These are phyloP conservation scores for Cariama cristata DNA, from an alignment of 2,113 vertebrate species.

Conservation along the genomic window DNA sequence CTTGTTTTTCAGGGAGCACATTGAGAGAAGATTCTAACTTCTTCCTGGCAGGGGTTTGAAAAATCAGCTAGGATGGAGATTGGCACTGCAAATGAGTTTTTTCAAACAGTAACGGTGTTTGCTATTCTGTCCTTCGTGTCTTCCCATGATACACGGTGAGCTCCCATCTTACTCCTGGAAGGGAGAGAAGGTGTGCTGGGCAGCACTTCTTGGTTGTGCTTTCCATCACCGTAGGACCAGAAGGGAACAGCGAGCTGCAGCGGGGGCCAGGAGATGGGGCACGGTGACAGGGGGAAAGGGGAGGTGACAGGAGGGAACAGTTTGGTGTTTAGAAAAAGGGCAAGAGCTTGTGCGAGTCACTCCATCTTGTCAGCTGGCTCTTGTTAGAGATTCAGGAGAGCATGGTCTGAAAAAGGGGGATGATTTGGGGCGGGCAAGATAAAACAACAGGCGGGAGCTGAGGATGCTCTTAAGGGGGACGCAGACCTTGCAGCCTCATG, in stretches of 20 bases:
- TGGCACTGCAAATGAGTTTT: background rate
- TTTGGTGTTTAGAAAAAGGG: background rate
- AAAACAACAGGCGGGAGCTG: background rate
- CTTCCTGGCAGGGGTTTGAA: background rate
- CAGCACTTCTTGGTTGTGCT: background rate
- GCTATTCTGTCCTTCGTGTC: background rate
- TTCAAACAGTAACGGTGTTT: background rate
- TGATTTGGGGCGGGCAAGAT: background rate
- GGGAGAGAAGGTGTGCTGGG: background rate
- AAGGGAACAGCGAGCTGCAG: background rate
- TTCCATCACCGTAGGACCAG: background rate
- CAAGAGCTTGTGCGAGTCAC: background rate
- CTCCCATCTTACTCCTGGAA: background rate
- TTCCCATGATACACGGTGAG: background rate
- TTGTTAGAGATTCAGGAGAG: background rate
- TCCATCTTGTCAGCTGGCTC: background rate
- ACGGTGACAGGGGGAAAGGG: background rate
- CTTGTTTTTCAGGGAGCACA: background rate
- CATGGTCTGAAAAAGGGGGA: background rate
- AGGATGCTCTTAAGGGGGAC: background rate
- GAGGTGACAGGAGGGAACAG: background rate
- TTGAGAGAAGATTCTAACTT: background rate
- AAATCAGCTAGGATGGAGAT: background rate
- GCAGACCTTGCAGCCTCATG: background rate
- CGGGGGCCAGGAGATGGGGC: fast-evolving